phyloP scores from a whole-genome alignment of 2,888 invertebrate species.

The Hydriomena furcata region DNA sequence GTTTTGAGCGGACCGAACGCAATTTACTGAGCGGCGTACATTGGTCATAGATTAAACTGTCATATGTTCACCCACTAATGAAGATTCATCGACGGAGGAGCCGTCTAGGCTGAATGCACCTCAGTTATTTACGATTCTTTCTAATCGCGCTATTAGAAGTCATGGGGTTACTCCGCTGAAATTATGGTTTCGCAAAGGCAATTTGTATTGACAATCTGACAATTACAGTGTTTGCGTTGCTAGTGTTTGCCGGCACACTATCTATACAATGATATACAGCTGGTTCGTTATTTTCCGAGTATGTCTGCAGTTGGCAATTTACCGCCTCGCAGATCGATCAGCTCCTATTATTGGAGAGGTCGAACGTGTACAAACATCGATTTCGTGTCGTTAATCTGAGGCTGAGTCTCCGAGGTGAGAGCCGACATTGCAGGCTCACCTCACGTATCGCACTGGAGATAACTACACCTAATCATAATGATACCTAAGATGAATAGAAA shows the following conservation, averaged over 20 bases:
- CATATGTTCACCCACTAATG: conserved; percentile 52
- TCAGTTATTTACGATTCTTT: conserved; percentile 42
- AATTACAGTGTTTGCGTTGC: conserved; percentile 59
- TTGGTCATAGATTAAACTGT: conserved; percentile 44
- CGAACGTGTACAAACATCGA: conserved; percentile 83
- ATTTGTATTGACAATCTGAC: conserved; percentile 60
- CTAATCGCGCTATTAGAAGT: conserved; percentile 39
- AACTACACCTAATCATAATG: conserved; percentile 73
- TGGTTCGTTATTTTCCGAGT: conserved; percentile 73
- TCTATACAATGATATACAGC: conserved; percentile 57
- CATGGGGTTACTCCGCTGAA: conserved; percentile 34
- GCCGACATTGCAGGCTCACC: conserved; percentile 65
- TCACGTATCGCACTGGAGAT: conserved; percentile 70
- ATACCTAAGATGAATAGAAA: conserved; percentile 44
- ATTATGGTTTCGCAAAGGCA: conserved; percentile 42
- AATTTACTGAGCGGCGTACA: conserved; percentile 54
- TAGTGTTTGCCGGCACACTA: conserved; percentile 47
- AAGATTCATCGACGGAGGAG: conserved; percentile 48
- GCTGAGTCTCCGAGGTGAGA: conserved; percentile 68
- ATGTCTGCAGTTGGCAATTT: conserved; percentile 73
- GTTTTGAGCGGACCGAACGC: conserved; percentile 44
- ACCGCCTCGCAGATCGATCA: conserved; percentile 75
- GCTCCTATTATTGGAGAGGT: conserved; percentile 80
- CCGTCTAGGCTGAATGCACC: conserved; percentile 35
- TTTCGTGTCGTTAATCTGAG: conserved; percentile 78